A percentile compares a stretch with the other conserved stretches of the same genome.
Evolutionary conservation across 2,888 invertebrate species (phyloP).

Genomic region (Hipparchia semele): DNA sequence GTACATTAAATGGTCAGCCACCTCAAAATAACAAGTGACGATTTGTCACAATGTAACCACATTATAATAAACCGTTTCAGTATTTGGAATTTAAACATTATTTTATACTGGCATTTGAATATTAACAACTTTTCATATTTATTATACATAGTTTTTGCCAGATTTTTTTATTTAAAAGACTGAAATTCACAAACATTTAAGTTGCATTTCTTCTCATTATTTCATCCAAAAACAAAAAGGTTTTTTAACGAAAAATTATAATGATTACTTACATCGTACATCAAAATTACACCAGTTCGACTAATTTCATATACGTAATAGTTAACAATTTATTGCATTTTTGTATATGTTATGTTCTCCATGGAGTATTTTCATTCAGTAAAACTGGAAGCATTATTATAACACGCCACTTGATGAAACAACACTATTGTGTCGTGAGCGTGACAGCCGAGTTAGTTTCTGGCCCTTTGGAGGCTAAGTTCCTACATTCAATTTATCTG

Average conservation of each 20-base stretch:
- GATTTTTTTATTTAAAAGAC: constrained; percentile 3
- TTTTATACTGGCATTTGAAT: constrained; percentile 40
- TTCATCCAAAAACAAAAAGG: not conserved
- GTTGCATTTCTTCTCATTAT: not conserved
- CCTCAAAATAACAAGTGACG: not conserved
- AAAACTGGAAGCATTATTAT: not conserved
- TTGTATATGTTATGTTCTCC: not conserved
- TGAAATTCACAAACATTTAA: not conserved
- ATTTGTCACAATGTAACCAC: not conserved
- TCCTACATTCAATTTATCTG: too few species aligned
- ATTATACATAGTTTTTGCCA: not conserved
- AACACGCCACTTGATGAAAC: not conserved
- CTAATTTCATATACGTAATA: not conserved
- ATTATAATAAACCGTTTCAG: not conserved
- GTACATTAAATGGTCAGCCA: not conserved
- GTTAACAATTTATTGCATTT: not conserved
- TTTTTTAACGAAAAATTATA: not conserved
- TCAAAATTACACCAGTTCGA: not conserved
- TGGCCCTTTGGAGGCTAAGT: too few species aligned
- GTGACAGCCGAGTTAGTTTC: too few species aligned
- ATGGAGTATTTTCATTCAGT: not conserved
- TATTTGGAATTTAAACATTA: constrained; percentile 21
- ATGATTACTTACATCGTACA: not conserved
- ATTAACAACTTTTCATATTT: constrained; percentile 17
- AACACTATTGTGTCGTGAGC: too few species aligned